These are phyloP conservation scores for Tympanoctomys barrerae DNA, from an alignment of 2,797 vertebrate species.

Conservation along the genomic window DNA sequence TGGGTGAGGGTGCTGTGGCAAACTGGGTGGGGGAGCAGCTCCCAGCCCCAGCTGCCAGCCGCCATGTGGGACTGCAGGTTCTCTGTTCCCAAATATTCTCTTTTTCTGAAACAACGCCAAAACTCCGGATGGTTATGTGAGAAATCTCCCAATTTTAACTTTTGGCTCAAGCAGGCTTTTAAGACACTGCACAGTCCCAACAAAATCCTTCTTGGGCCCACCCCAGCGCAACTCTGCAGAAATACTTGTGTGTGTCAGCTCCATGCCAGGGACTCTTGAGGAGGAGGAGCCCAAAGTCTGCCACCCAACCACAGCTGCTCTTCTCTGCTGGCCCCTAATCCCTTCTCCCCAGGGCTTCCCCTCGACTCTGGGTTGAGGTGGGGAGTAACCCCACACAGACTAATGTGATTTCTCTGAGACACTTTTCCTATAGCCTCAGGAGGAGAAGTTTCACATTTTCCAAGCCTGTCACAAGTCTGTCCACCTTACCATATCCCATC, in stretches of 20 bases:
- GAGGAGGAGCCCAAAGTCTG: background rate
- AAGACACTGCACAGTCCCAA: background rate
- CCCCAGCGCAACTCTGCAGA: background rate
- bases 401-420: background rate
- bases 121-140: slow-evolving; percentile 13
- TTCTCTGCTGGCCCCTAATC: background rate
- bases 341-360: background rate
- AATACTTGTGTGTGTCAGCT: background rate
- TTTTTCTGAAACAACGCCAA: slow-evolving; percentile 56
- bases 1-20: background rate
- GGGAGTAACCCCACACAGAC: background rate
- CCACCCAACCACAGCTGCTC: background rate
- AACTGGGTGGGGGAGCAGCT: background rate
- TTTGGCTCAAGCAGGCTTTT: slow-evolving; percentile 13
- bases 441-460: background rate
- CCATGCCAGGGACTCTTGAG: background rate
- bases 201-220: background rate
- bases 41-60: background rate
- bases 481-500: no score
- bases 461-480: background rate
- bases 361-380: background rate
- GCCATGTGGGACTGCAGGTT: background rate
- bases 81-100: background rate
- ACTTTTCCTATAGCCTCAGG: background rate
- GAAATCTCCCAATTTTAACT: slow-evolving; percentile 40